Base-by-base conservation (phyloP, 2,113 vertebrate genomes). In the Ranitomeya imitator region DNA sequence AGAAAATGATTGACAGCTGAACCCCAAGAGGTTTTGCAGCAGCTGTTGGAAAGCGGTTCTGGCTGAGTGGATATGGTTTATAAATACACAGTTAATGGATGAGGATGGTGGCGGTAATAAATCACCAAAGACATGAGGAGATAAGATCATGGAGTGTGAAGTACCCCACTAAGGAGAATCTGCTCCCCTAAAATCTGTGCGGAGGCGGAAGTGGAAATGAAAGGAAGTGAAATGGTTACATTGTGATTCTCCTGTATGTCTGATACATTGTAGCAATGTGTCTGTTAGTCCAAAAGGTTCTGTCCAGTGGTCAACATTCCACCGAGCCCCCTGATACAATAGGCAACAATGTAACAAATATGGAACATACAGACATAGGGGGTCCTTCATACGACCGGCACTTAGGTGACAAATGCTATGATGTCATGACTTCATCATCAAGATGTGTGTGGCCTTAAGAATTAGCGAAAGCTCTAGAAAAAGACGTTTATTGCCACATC, bases 11-110 rank as follows among this genome's bases (percentile, higher is more conserved):
- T 80, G 78, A 80, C 78, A 60, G 78, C 14, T 16, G 7, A n/a
- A 31, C 15, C 55, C 19, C 55, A 80, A 60, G 55, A 26, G 78
- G 78, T 60, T 80, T 80, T 31, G 78, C 78, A 80, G 78, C 78
- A 80, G 78, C 78, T 80, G 78, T 80, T 59, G n/a, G 23, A 57
- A 80, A 80, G 14, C 7, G 7, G 14, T 60, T 31, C 15, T 8
- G 23, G 78, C 14, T 26, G 14, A 59, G 23, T 31, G 55, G 55
- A 60, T 26, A 23, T 31, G 55, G 2, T 59, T 31, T 80, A 57
- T 80, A 80, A 80, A 60, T 80, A 59, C n/a, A 26, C n/a, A 60
- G 55, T 52, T 18, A 59, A 26, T n/a, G 78, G 13, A 15, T 52
- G 76, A 79, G 76, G 51, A 80, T 14, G 14, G 78, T 57, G 55